Evolutionary conservation across 2,797 vertebrate species (phyloP).

Genomic region (Huso huso): DNA sequence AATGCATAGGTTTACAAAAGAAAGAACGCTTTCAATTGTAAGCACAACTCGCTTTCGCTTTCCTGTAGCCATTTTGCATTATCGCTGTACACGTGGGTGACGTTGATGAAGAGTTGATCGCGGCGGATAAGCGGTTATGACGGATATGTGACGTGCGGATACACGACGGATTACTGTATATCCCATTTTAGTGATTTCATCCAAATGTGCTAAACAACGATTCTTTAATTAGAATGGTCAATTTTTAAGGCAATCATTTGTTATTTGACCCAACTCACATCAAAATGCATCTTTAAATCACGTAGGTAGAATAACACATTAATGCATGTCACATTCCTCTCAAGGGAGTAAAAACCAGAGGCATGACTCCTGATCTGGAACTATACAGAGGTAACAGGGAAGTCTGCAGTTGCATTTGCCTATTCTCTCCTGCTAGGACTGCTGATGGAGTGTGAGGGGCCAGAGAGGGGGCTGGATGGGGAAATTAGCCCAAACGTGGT

Average conservation of each 20-base stretch:
- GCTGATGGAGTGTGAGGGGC: slow-evolving; percentile 22
- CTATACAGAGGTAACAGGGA: slow-evolving; percentile 12
- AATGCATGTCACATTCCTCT: slow-evolving; percentile 2
- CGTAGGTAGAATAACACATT: slow-evolving; percentile 1
- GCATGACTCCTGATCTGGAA: slow-evolving; percentile 14
- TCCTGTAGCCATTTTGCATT: too few species aligned
- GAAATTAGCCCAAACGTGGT: slow-evolving; percentile 12
- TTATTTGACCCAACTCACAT: background rate
- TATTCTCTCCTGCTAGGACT: slow-evolving; percentile 13
- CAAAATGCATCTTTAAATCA: background rate
- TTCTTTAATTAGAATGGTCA: background rate
- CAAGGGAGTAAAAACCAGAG: slow-evolving; percentile 22
- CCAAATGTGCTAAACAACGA: too few species aligned
- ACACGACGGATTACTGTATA: too few species aligned
- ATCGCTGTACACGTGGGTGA: too few species aligned
- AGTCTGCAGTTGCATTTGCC: slow-evolving; percentile 17
- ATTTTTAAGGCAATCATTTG: background rate
- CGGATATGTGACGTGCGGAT: too few species aligned
- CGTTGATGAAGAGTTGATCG: too few species aligned
- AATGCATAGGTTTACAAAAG: too few species aligned
- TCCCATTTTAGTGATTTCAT: too few species aligned
- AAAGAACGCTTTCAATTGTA: too few species aligned
- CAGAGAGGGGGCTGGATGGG: slow-evolving; percentile 24
- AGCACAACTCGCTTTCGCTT: too few species aligned
- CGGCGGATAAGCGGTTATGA: too few species aligned